Evolutionary conservation across 1,140 invertebrate genomes (phyloP), one percentile per base, ranked within the genome.

Genomic region (Ostrea denselamellosa): DNA sequence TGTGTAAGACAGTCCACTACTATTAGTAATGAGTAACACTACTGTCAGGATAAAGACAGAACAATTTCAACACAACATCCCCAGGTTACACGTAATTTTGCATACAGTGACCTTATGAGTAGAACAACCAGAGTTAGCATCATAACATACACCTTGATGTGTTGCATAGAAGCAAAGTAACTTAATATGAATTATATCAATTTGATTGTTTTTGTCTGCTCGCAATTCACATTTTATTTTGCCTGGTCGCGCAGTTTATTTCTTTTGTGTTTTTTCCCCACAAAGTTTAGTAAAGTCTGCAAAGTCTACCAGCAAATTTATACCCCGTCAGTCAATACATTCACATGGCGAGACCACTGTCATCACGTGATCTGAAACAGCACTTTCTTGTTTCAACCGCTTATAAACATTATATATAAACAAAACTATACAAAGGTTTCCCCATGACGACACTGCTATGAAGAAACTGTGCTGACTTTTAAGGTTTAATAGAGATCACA

Each of bases 181-280:
- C 22, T 28, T 12, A 25, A 12, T 2, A 34, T 77, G 7, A 28
- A 28, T 77, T 77, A 77, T 77, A 77, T 77, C 28, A 17, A 77
- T 77, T 77, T 77, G 68, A 77, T 77, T 77, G 68, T 77, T 62
- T 19, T 17, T 19, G 58, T 19, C 58, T 62, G n/a, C 58, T 62
- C 5, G n/a, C 58, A 62, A 19, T 62, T n/a, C 12, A 19, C n/a
- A 44, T 44, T 44, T 44, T 44, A 44, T 44, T 44, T 44, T 44
- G 34, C 34, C 34, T 2, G 34, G 5, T 44, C 34, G 34, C 34
- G 5, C 34, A 44, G 34, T 44, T 44, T 44, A 44, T 44, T 44
- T 44, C 34, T 44, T 1, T 44, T 44, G 34, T 44, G 34, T 44
- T 44, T n/a, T n/a, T n/a, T n/a, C n/a, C n/a, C n/a, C n/a, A n/a